Percentiles rank a stretch among this genome's conserved stretches.
phyloP scores from a whole-genome alignment of 2,113 vertebrate genomes.

The Alces alces region DNA sequence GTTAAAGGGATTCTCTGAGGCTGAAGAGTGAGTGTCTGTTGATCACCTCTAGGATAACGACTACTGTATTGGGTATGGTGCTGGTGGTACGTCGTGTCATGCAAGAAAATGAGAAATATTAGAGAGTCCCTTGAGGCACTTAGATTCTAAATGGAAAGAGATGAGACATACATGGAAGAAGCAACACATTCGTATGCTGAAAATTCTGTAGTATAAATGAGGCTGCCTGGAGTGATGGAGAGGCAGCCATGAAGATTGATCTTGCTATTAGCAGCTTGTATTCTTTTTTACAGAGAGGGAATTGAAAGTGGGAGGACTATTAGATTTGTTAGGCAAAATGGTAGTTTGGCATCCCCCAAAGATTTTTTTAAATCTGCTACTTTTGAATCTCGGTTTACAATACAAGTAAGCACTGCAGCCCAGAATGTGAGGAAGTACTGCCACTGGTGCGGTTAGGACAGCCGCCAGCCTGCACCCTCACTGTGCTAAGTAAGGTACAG shows the following conservation, averaged over 20 bases:
- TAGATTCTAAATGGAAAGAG: background rate
- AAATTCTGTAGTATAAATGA: background rate
- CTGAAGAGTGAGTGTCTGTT: background rate
- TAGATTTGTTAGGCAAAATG: background rate
- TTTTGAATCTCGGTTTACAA: slow-evolving; percentile 38
- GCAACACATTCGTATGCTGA: background rate
- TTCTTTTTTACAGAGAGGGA: background rate
- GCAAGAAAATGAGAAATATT: background rate
- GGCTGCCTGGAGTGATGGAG: background rate
- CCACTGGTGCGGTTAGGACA: background rate
- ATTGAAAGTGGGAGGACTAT: background rate
- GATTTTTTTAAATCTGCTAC: background rate
- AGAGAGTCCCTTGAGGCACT: background rate
- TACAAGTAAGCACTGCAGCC: background rate
- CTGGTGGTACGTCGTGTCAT: background rate
- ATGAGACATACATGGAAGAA: background rate
- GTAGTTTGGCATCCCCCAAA: background rate
- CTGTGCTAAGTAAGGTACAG: background rate
- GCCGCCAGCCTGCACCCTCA: background rate
- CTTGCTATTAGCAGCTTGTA: background rate
- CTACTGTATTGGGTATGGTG: rapidly evolving
- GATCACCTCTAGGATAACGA: background rate
- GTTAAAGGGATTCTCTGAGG: background rate
- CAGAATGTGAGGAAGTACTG: background rate
- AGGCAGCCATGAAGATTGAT: background rate